Evolutionary conservation across 2,888 invertebrate genomes (phyloP), one percentile per base, ranked within the genome.

Genomic region (Muscina levida): DNA sequence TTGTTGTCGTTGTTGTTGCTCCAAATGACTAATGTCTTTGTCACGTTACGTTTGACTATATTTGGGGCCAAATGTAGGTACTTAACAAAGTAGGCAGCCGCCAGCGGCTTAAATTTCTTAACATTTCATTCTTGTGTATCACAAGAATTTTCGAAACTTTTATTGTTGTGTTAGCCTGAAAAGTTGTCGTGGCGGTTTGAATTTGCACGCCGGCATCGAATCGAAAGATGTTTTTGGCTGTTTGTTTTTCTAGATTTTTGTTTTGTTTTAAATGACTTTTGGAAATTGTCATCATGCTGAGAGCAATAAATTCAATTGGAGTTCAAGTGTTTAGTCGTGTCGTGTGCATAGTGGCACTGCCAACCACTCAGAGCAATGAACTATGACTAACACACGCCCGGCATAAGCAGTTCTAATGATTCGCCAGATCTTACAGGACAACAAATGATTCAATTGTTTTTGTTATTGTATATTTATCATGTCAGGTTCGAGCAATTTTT

Each of bases 21-120:
- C 13, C 57, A 76, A 76, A 66, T 80, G 76, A 76, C 79, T 73
- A 76, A 76, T 70, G 24, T 65, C 44, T 66, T 72, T 72, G 68
- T 31, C 51, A 62, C 22, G 48, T 70, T 56, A 67, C 24, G 57
- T 17, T 79, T 75, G 39, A 46, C 65, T 57, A 73, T 37, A 71
- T 80, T 76, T 66, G 73, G 66, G 15, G 19, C 72, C 73, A 80
- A 39, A 48, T 57, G 24, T 66, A 72, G 42, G 15, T 8, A n/a
- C n/a, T n/a, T n/a, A n/a, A n/a, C n/a, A n/a, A 57, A 26, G 31
- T 15, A 39, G 59, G 57, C 39, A 39, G 13, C n/a, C 15, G 22
- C 37, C 22, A 42, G 62, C 37, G 62, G 62, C 39, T 59, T 79
- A 72, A 65, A 70, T 37, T 65, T 62, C 66, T 26, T 70, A 62